phyloP scores from a whole-genome alignment of 2,888 invertebrate genomes.

The Chouioia cunea region DNA sequence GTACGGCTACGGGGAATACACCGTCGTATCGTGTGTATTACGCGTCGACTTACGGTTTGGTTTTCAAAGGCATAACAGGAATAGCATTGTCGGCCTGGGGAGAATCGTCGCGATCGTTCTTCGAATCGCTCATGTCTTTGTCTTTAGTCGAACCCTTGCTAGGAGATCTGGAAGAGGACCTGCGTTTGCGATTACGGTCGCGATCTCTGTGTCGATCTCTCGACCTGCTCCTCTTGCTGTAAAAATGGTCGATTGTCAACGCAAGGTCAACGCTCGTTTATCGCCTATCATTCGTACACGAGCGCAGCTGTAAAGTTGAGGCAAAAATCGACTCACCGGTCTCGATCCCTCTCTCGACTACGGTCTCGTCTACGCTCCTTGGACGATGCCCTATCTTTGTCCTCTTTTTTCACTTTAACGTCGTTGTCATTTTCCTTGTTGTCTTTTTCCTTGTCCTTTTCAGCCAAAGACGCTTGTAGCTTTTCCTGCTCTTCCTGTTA shows the following conservation, averaged over 20 bases:
- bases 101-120: slow-evolving; percentile 63
- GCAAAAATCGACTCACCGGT: slow-evolving; percentile 28
- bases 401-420: slow-evolving; percentile 63
- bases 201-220: slow-evolving; percentile 67
- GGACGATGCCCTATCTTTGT: slow-evolving; percentile 63
- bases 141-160: slow-evolving; percentile 61
- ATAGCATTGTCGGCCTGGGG: slow-evolving; percentile 65
- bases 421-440: slow-evolving; percentile 65
- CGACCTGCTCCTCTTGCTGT: slow-evolving; percentile 68
- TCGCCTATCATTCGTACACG: too few relatives aligned
- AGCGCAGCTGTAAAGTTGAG: too few relatives aligned
- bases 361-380: slow-evolving; percentile 67
- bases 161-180: slow-evolving; percentile 63
- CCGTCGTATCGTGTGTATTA: too few relatives aligned
- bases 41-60: slow-evolving; percentile 64
- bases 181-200: slow-evolving; percentile 63
- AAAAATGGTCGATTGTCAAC: background rate
- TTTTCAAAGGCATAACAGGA: slow-evolving; percentile 65
- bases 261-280: too few relatives aligned
- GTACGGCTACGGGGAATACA: background rate
- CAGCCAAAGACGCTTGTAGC: slow-evolving; percentile 73
- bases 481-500: slow-evolving; percentile 82
- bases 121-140: slow-evolving; percentile 61
- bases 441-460: slow-evolving; percentile 70
- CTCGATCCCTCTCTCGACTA: slow-evolving; percentile 55